Conservation (phyloP, 2,797 vertebrate species). For the Cyprinodon diabolis region DNA sequence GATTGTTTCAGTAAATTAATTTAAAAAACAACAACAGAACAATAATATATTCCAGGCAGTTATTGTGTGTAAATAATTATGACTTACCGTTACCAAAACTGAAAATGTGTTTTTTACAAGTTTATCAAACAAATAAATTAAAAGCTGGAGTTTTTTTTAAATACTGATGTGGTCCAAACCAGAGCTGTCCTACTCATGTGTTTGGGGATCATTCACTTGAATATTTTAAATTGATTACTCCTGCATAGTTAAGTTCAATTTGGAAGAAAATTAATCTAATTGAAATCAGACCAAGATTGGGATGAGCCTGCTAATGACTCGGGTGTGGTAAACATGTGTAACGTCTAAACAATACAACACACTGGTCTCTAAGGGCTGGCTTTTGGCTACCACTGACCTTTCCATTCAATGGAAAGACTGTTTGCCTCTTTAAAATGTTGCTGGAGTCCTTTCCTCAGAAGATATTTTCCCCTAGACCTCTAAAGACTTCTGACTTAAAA, state of each 20-base stretch:
- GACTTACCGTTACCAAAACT: background rate
- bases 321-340: background rate
- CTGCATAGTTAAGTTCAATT: no score
- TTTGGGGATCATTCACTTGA: background rate
- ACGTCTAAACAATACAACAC: background rate
- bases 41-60: background rate
- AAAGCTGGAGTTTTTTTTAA: background rate
- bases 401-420: background rate
- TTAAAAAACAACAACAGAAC: background rate
- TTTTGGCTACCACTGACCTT: background rate
- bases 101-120: background rate
- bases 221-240: background rate
- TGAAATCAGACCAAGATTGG: no score
- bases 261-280: no score
- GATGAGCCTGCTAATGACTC: no score
- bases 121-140: background rate
- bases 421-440: background rate
- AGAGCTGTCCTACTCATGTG: background rate
- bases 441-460: no score
- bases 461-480: background rate
- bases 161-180: background rate
- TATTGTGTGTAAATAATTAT: background rate
- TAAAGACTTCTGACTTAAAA: background rate
- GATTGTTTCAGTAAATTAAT: background rate
- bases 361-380: background rate